phyloP scores from a whole-genome alignment of 2,113 vertebrate genomes.

The Polyodon spathula region DNA sequence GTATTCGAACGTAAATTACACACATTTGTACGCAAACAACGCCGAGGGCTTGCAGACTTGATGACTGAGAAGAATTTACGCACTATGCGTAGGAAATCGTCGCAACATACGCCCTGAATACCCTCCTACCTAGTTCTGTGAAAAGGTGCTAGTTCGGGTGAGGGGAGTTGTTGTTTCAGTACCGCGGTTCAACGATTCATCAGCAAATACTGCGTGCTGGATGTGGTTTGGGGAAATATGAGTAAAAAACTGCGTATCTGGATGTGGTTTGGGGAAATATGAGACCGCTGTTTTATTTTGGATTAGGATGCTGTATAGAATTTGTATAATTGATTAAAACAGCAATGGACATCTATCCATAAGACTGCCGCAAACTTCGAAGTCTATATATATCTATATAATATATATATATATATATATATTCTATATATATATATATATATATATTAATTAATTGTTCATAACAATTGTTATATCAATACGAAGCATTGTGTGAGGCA shows the following conservation, averaged over 20 bases:
- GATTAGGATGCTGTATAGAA: too few relatives aligned
- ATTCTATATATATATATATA: too few relatives aligned
- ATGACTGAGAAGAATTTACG: constrained; percentile 32
- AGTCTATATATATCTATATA: constrained; percentile 38
- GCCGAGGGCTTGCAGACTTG: constrained; percentile 29
- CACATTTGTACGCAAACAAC: constrained; percentile 15
- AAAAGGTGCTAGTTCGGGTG: constrained; percentile 41
- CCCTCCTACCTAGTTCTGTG: constrained; percentile 37
- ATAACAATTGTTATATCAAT: constrained; percentile 35
- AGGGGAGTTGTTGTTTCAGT: constrained; percentile 41
- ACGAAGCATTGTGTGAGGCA: constrained; percentile 29
- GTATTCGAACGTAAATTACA: too few relatives aligned
- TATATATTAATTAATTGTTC: too few relatives aligned
- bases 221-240: constrained; percentile 39
- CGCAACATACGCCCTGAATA: constrained; percentile 53
- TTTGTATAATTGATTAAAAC: constrained; percentile 35
- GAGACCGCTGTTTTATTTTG: constrained; percentile 47
- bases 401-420: too few relatives aligned
- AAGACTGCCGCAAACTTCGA: constrained; percentile 51
- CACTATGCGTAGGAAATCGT: constrained; percentile 41
- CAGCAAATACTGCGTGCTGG: constrained; percentile 44
- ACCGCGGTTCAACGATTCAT: constrained; percentile 26
- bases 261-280: too few relatives aligned
- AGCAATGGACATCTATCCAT: constrained; percentile 46
- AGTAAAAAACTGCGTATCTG: too few relatives aligned